A percentile compares a stretch with the other conserved stretches of the same genome.
Evolutionary conservation across 2,888 invertebrate genomes (phyloP).

Genomic region (Myopa testacea): DNA sequence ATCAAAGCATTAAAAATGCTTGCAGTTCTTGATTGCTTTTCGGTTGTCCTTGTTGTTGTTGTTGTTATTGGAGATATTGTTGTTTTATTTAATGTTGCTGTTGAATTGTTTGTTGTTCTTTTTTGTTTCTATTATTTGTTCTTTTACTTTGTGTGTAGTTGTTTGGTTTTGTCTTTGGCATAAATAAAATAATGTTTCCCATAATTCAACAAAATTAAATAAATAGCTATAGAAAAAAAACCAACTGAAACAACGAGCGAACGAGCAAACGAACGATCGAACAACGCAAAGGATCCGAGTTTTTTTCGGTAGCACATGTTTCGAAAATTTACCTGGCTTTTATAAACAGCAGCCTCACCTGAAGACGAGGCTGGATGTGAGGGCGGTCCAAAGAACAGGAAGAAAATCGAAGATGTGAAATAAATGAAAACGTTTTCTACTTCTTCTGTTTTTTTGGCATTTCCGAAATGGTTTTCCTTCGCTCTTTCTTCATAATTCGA

Average conservation of each 20-base stretch:
- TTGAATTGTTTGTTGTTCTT: background rate
- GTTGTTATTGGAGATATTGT: background rate
- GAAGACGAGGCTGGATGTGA: too few relatives aligned
- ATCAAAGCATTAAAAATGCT: slow-evolving; percentile 2
- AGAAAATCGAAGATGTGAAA: background rate
- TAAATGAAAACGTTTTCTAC: background rate
- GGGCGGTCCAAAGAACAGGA: background rate
- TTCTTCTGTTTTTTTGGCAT: background rate
- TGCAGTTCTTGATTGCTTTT: background rate
- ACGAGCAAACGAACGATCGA: background rate
- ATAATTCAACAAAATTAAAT: slow-evolving; percentile 23
- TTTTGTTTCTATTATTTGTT: too few relatives aligned
- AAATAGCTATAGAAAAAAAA: slow-evolving; percentile 8
- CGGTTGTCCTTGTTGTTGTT: background rate
- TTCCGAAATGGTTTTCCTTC: background rate
- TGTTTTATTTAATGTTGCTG: background rate
- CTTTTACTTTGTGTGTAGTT: background rate
- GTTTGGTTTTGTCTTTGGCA: background rate
- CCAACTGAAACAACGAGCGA: background rate
- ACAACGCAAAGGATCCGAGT: too few relatives aligned
- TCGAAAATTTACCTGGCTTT: background rate
- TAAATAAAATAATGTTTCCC: slow-evolving; percentile 8
- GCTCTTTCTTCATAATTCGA: background rate
- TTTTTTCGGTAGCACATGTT: slow-evolving; percentile 17
- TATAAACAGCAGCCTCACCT: too few relatives aligned